Percentiles rank a stretch among this genome's conserved stretches.
These are phyloP conservation scores for Papio anubis DNA, from an alignment of 2,113 vertebrate species.

Conservation along the genomic window DNA sequence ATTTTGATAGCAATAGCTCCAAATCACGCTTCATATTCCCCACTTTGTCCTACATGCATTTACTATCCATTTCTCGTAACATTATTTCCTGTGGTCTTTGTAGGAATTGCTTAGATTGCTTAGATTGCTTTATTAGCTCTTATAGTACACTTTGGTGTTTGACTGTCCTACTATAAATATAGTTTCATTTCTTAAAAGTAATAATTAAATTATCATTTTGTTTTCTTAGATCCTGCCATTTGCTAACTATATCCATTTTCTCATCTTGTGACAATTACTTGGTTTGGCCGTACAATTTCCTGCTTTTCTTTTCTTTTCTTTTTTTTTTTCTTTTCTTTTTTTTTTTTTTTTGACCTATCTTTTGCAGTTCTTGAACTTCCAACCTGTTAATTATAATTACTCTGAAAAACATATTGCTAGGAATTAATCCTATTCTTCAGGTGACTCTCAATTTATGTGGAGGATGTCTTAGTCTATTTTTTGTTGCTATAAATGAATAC, in stretches of 20 bases:
- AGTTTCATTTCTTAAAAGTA: not conserved
- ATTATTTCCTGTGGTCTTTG: not conserved
- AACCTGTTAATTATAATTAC: not conserved
- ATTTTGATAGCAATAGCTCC: not conserved
- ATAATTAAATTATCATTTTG: not conserved
- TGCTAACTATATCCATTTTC: not conserved
- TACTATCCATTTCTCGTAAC: not conserved
- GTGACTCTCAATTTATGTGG: not conserved
- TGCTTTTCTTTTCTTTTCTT: not conserved
- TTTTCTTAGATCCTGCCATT: not conserved
- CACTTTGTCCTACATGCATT: not conserved
- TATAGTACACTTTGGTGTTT: not conserved
- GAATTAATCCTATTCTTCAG: not conserved
- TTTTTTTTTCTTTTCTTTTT: rapidly evolving
- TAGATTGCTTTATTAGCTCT: not conserved
- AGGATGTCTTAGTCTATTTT: not conserved
- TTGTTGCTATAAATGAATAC: not conserved
- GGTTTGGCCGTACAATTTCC: not conserved
- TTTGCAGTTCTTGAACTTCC: not conserved
- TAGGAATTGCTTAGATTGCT: not conserved
- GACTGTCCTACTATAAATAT: not conserved
- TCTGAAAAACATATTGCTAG: not conserved
- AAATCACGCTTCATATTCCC: not conserved
- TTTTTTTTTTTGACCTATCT: not conserved
- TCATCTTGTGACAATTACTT: not conserved